Evolutionary conservation across 92 coral and sea anemone species (phyloP).

Genomic region (Parazoanthus atlanticus): DNA sequence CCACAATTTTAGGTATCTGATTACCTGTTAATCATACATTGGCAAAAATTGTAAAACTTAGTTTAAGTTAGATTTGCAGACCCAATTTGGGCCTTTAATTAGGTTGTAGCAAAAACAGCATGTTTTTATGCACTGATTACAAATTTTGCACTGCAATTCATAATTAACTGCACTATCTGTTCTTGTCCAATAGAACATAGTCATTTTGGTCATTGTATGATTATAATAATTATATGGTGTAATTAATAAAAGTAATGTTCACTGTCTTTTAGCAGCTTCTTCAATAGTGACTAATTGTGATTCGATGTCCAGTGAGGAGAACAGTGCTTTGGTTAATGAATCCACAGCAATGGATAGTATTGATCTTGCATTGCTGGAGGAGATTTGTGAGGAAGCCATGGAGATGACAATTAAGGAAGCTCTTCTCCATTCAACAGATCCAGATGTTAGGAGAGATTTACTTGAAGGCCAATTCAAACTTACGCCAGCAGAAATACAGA

Average conservation of each 20-base stretch:
- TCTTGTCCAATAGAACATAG: too few species aligned
- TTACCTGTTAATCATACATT: too few species aligned
- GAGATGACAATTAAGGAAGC: constrained; percentile 92
- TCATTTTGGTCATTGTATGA: too few species aligned
- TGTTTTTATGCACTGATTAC: too few species aligned
- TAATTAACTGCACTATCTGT: too few species aligned
- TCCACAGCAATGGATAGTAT: neutral
- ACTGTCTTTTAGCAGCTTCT: neutral
- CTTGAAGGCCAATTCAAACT: constrained; percentile 67
- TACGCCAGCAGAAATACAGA: constrained; percentile 71
- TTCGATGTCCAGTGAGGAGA: constrained; percentile 8
- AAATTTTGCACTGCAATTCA: too few species aligned
- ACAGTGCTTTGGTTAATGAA: neutral
- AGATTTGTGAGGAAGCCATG: constrained; percentile 89
- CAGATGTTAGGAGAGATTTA: constrained; percentile 76
- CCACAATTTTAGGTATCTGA: too few species aligned
- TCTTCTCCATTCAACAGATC: constrained; percentile 73
- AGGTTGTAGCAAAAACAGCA: too few species aligned
- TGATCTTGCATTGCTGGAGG: constrained; percentile 61
- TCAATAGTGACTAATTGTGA: neutral
- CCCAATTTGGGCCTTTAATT: too few species aligned
- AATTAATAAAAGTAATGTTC: neutral
- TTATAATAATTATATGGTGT: neutral
- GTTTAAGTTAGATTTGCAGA: too few species aligned
- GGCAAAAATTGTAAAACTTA: too few species aligned